Evolutionary conservation across 1,140 invertebrate species (phyloP).

Genomic region (Drosophila sturtevanti): DNA sequence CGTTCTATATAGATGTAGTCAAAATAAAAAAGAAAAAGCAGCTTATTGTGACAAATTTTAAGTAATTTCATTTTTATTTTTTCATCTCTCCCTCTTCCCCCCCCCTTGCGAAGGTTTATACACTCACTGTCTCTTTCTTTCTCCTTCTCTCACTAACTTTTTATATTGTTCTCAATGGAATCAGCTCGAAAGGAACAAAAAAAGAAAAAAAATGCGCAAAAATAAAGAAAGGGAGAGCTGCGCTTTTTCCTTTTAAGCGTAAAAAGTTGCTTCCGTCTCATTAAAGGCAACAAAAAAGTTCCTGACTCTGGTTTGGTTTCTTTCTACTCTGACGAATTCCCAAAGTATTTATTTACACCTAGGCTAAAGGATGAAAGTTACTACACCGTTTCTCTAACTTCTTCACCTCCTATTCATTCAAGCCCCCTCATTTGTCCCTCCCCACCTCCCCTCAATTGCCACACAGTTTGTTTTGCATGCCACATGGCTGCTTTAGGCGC

Average conservation of each 20-base stretch:
- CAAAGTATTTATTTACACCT: slow-evolving; percentile 77
- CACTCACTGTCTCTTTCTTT: not conserved
- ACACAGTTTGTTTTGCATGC: slow-evolving; percentile 68
- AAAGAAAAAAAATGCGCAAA: slow-evolving; percentile 6
- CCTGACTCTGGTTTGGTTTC: slow-evolving; percentile 17
- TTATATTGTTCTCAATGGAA: slow-evolving; percentile 51
- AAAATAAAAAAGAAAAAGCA: slow-evolving; percentile 12
- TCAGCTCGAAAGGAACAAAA: slow-evolving; percentile 24
- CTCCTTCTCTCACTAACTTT: slow-evolving; percentile 11
- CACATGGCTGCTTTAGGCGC: slow-evolving; percentile 70
- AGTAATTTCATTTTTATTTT: slow-evolving; percentile 79
- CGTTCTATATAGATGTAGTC: slow-evolving; percentile 15
- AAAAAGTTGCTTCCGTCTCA: slow-evolving; percentile 73
- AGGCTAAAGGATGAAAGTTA: slow-evolving; percentile 40
- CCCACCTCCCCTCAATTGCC: too few relatives aligned
- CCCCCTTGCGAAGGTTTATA: not conserved
- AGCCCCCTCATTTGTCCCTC: too few relatives aligned
- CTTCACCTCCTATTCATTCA: not conserved
- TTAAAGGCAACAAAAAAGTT: slow-evolving; percentile 57
- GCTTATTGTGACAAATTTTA: slow-evolving; percentile 81
- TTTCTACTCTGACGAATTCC: slow-evolving; percentile 60
- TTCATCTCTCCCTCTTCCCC: slow-evolving; percentile 15
- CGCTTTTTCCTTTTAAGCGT: slow-evolving; percentile 51
- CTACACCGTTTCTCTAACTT: not conserved
- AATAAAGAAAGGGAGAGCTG: slow-evolving; percentile 33